A percentile compares a stretch with the other conserved stretches of the same genome.
Evolutionary conservation across 2,888 invertebrate genomes (phyloP).

Genomic region (Eueremaeus valkanovi): DNA sequence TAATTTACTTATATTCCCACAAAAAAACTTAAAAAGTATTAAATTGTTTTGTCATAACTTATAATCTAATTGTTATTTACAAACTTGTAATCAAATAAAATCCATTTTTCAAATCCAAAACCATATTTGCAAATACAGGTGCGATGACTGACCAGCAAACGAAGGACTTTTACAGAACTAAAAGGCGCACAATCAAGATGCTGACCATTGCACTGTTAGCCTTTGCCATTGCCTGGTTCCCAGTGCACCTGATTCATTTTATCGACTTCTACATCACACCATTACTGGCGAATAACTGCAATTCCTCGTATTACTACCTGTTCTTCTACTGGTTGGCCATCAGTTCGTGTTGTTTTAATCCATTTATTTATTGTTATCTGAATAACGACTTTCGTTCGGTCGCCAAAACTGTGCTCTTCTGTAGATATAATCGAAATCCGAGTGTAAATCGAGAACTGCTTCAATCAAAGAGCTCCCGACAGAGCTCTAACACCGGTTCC

Average conservation of each 20-base stretch:
- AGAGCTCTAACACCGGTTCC: not conserved
- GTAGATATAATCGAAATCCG: not conserved
- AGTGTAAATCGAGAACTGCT: not conserved
- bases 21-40: too few species aligned
- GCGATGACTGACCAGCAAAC: slow-evolving; percentile 53
- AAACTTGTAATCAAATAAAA: too few species aligned
- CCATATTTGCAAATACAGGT: slow-evolving; percentile 47
- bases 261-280: slow-evolving; percentile 50
- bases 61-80: too few species aligned
- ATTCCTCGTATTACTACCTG: slow-evolving; percentile 52
- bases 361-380: slow-evolving; percentile 56
- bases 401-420: slow-evolving; percentile 57
- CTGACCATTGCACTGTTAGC: slow-evolving; percentile 54
- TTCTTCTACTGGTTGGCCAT: slow-evolving; percentile 56
- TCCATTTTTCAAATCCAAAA: too few species aligned
- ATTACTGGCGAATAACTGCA: slow-evolving; percentile 47
- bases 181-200: slow-evolving; percentile 55
- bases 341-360: slow-evolving; percentile 55
- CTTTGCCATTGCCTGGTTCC: slow-evolving; percentile 56
- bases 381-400: slow-evolving; percentile 56
- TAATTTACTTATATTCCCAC: too few species aligned
- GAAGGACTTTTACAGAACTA: slow-evolving; percentile 51
- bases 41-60: too few species aligned
- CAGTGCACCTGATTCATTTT: slow-evolving; percentile 55
- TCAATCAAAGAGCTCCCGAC: not conserved